These are phyloP conservation scores for Frankliniella fusca DNA, from an alignment of 2,888 invertebrate species.

Conservation along the genomic window DNA sequence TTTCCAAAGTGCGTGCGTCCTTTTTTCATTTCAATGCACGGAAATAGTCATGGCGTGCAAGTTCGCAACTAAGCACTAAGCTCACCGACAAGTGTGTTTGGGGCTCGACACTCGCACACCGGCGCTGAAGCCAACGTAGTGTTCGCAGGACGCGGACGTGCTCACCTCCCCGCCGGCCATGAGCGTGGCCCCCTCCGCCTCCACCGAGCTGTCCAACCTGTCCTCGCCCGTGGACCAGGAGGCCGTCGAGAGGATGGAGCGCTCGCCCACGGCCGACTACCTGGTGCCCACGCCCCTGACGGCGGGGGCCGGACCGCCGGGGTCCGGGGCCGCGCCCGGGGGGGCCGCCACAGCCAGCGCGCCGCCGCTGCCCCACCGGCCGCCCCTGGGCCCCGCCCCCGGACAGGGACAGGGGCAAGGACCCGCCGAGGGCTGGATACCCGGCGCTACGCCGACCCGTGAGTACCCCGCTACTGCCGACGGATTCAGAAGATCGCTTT, in stretches of 20 bases:
- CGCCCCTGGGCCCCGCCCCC: conserved; percentile 6
- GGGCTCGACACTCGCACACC: too few relatives aligned
- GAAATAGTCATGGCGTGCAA: too few relatives aligned
- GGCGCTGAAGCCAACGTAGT: too few relatives aligned
- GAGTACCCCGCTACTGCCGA: background rate
- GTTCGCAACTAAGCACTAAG: too few relatives aligned
- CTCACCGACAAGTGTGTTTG: too few relatives aligned
- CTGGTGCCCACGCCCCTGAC: background rate
- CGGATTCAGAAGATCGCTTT: too few relatives aligned
- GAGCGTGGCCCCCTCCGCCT: background rate
- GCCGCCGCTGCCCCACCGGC: background rate
- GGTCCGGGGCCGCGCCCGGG: background rate
- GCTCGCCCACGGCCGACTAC: conserved; percentile 9
- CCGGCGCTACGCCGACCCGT: background rate
- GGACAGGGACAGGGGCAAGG: background rate
- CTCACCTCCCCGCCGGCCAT: background rate
- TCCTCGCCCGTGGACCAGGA: background rate
- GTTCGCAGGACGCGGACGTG: background rate
- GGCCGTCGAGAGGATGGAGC: background rate
- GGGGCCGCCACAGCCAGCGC: background rate
- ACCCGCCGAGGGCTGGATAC: background rate
- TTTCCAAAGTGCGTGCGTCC: too few relatives aligned
- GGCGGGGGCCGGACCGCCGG: background rate
- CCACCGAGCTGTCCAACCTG: background rate
- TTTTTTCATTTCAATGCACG: too few relatives aligned